A percentile compares a stretch with the other conserved stretches of the same genome.
phyloP scores from a whole-genome alignment of 2,797 vertebrate genomes.

The Chiloscyllium punctatum region DNA sequence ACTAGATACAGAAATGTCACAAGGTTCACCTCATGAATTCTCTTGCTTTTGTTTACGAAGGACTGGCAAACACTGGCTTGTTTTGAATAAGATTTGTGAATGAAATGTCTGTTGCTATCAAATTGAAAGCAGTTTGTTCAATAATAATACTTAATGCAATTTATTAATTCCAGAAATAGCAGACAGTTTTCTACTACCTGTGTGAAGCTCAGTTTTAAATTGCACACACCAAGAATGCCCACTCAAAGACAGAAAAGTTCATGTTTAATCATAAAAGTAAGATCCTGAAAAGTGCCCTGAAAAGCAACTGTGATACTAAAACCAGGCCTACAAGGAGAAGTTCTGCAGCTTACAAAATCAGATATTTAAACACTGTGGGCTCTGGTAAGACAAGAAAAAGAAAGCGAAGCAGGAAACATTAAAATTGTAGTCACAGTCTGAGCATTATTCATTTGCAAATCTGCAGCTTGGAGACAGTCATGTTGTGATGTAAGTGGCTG shows the following conservation, averaged over 20 bases:
- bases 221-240: background rate
- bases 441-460: background rate
- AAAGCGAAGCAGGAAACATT: background rate
- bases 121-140: background rate
- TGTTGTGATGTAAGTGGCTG: background rate
- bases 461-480: background rate
- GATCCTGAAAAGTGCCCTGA: no score
- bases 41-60: background rate
- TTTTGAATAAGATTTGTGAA: background rate
- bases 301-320: background rate
- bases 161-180: background rate
- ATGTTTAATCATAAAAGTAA: background rate
- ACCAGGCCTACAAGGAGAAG: background rate
- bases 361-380: background rate
- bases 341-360: background rate
- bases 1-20: background rate
- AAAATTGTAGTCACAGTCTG: no score
- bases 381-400: background rate
- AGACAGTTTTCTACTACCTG: background rate
- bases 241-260: background rate
- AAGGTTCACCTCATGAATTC: background rate
- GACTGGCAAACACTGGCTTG: background rate
- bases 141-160: background rate
- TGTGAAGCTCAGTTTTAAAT: background rate
- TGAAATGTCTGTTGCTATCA: background rate